Conservation (phyloP, 2,888 invertebrate species). For the Dioctria linearis region DNA sequence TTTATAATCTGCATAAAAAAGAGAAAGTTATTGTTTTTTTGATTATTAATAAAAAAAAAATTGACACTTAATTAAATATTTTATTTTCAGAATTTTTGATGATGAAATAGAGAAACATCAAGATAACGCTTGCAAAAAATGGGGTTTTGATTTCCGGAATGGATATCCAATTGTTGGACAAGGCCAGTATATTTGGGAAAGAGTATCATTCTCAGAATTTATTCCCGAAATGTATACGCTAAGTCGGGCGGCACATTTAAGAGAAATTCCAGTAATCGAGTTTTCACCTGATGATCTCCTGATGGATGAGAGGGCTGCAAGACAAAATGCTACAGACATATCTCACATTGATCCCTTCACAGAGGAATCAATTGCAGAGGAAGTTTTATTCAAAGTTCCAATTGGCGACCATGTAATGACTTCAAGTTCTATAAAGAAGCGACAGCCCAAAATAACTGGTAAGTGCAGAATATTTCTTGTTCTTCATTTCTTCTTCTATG, state of each 20-base stretch:
- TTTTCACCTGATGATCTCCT: conserved; percentile 62
- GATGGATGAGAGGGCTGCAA: conserved; percentile 66
- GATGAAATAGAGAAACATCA: conserved; percentile 68
- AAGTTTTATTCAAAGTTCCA: conserved; percentile 64
- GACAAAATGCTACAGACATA: conserved; percentile 13
- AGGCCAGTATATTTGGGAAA: conserved; percentile 68
- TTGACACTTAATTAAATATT: not conserved
- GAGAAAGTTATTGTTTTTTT: too few species aligned
- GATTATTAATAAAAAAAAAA: too few species aligned
- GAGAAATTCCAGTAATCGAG: conserved; percentile 60
- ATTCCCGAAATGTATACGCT: conserved; percentile 70
- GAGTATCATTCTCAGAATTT: conserved; percentile 67
- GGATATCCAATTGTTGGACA: conserved; percentile 65
- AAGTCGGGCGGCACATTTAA: conserved; percentile 68
- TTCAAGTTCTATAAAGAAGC: conserved; percentile 62
- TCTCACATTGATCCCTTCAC: conserved; percentile 57
- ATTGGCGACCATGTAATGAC: conserved; percentile 57
- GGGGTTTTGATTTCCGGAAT: conserved; percentile 70
- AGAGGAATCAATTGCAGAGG: conserved; percentile 31
- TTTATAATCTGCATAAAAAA: too few species aligned
- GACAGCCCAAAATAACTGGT: conserved; percentile 71
- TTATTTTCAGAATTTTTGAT: conserved; percentile 63
- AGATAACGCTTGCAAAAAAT: conserved; percentile 77
- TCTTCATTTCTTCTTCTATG: too few species aligned
- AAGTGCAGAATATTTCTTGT: conserved; percentile 58